Base-by-base conservation (phyloP, 2,797 vertebrate species). In the Enteromius thamalakanensis region DNA sequence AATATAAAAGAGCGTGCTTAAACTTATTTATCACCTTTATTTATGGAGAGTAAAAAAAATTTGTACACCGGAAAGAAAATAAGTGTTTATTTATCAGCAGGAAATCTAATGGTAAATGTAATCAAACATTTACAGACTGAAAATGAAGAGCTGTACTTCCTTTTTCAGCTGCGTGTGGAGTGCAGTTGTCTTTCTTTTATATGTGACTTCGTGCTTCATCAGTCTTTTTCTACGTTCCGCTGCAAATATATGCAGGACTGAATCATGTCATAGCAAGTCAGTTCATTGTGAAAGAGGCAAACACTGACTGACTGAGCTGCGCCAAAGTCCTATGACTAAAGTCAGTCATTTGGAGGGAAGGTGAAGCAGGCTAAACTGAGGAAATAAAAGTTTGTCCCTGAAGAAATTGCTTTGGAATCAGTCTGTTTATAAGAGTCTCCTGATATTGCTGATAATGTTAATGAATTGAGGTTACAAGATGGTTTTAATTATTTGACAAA, bases 11-110 rank as follows among this genome's bases (percentile, higher is more conserved):
- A 34, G 49, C 6, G 7, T 53, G 9, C 40, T 10, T 3, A 65
- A n/a, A 49, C 26, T 4, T 78, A 78, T 78, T 78, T 78, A 78
- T 78, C 34, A 17, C 21, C 6, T 65, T 47, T 78, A 78, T 78
- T 78, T 78, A 78, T 49, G 19, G 60, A 34, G 37, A 65, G 10
- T n/a, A n/a, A 10, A 60, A 14, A 8, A 34, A 15, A n/a, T 55
- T 2, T 76, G 21, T 37, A 37, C 21, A 17, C 5, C 8, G 23
- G 45, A 72, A 72, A 15, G 23, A 49, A 45, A 70, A 45, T 6
- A 40, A n/a, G 11, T 40, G n/a, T 72, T 72, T 72, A 49, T 72
- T 72, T 72, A 51, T 49, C 70, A 45, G 34, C n/a, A 40, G 42
- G 70, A 49, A 49, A 3, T 23, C 4, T 15, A 4, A 12, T 17